Base-by-base conservation (phyloP, 2,113 vertebrate species). In the Pygoscelis antarcticus region DNA sequence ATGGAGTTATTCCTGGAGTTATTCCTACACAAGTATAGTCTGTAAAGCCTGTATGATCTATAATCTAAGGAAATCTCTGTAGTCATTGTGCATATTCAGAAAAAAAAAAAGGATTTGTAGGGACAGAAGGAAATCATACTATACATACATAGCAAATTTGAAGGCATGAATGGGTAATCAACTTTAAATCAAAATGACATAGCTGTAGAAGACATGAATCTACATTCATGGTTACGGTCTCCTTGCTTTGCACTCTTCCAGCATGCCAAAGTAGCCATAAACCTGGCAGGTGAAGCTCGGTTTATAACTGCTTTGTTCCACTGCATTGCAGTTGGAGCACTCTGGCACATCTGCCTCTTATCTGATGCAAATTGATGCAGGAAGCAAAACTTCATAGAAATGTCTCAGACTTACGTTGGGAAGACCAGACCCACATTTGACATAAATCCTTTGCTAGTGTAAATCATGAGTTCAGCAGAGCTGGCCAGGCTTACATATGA, bases 361-460 rank as follows among this genome's bases (percentile, higher is more conserved):
- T 85, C 52, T 78, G 55, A 65, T 79, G 69, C 16, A 95, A 96
- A 91, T 46, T 65, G 72, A 71, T 94, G 85, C 65, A 96, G 84
- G 78, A 87, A 80, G 46, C 9, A 8, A 83, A 75, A 90, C 85
- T 91, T 92, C 72, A 90, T 57, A 60, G 82, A 72, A 94, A 77
- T 64, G 27, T 78, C 46, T 87, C 64, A 60, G 46, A 54, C 17
- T 82, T 90, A 32, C 17, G 13, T 15, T 49, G 61, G 32, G 49
- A 96, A 94, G 64, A 79, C 26, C 27, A 90, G 55, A 72, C 4
- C 5, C 16, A 38, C 32, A 40, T 29, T 8, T 83, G 42, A 69
- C 38, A 87, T 84, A 94, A 94, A 82, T 60, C 46, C 4, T 77
- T 89, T 13, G 13, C 46, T 34, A 17, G 25, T 44, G 19, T 93